Evolutionary conservation across 2,888 invertebrate species (phyloP).

Genomic region (Phortica okadai): DNA sequence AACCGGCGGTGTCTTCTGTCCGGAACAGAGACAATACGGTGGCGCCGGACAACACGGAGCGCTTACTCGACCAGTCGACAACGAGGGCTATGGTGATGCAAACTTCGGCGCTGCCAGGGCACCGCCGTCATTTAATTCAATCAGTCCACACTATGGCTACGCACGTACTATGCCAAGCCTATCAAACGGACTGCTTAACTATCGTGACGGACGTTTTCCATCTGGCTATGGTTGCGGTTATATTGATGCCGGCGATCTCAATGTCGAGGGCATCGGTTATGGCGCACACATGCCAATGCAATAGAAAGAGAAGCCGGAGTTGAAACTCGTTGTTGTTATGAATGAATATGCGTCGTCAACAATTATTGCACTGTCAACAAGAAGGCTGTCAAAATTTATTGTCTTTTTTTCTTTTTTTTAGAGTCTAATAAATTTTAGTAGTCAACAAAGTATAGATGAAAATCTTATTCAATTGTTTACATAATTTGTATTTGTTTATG

Average conservation of each 20-base stretch:
- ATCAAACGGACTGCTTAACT: background rate
- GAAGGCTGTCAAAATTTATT: no score
- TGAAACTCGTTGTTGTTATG: no score
- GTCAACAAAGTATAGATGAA: no score
- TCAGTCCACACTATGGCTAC: background rate
- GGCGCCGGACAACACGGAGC: background rate
- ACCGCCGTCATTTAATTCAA: background rate
- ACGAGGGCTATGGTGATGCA: background rate
- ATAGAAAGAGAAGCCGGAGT: background rate
- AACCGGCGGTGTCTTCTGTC: no score
- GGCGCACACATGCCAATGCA: background rate
- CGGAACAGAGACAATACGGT: no score
- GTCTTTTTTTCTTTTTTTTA: no score
- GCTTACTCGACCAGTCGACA: background rate
- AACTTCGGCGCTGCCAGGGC: background rate
- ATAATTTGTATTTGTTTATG: background rate
- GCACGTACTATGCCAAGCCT: background rate
- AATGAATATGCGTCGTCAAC: no score
- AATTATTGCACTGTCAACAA: no score
- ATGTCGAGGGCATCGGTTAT: background rate
- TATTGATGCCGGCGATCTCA: slow-evolving; percentile 15
- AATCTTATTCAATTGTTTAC: no score
- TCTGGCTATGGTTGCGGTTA: slow-evolving; percentile 6
- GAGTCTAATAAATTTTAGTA: no score
- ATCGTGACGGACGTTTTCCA: background rate